These are phyloP conservation scores for Macrochelys suwanniensis DNA, from an alignment of 2,797 vertebrate genomes.

Conservation along the genomic window DNA sequence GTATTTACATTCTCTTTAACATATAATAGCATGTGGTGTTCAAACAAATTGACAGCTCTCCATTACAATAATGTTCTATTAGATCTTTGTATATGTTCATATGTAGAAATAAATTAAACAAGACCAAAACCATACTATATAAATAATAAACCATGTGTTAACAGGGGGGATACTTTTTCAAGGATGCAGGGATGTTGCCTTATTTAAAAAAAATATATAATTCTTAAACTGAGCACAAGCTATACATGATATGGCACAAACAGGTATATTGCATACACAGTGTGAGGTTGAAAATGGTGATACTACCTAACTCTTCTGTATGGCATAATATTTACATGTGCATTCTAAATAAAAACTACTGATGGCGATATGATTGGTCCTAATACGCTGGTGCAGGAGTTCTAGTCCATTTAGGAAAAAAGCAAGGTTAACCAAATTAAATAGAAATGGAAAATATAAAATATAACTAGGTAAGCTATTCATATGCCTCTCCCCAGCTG, in stretches of 20 bases:
- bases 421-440: not conserved
- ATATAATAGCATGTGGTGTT: not conserved
- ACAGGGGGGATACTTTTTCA: not conserved
- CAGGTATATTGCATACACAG: not conserved
- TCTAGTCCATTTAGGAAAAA: not conserved
- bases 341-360: not conserved
- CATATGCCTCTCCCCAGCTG: too few species aligned
- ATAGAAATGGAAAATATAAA: not conserved
- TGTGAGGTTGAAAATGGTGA: not conserved
- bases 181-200: not conserved
- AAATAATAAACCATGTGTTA: not conserved
- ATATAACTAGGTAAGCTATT: not conserved
- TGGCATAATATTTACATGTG: not conserved
- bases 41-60: not conserved
- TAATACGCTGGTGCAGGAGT: not conserved
- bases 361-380: not conserved
- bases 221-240: not conserved
- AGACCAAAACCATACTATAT: not conserved
- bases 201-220: not conserved
- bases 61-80: not conserved
- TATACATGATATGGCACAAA: not conserved
- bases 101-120: not conserved
- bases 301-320: not conserved
- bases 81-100: not conserved
- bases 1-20: not conserved